Base-by-base conservation (phyloP, 2,888 invertebrate genomes). In the Drosophila anceps region DNA sequence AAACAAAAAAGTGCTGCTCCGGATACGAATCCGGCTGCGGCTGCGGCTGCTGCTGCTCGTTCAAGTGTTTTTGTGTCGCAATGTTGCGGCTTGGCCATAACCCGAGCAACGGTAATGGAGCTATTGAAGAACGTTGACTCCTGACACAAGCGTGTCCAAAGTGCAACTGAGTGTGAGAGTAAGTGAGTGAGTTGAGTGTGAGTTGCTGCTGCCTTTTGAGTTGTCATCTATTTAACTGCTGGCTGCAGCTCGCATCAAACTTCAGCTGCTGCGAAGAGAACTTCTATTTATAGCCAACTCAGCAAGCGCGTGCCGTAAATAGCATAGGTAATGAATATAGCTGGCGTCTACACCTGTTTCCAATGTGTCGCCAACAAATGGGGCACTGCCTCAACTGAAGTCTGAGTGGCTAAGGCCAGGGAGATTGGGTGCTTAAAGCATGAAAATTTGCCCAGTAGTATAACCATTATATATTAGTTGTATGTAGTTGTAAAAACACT, bases 301-400 rank as follows among this genome's bases (percentile, higher is more conserved):
- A 65, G 73, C 50, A 29, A 58, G 20, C 44, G 51, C 44, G 18
- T 64, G 37, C 69, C 66, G 53, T 65, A 82, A 75, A 81, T 79
- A 79, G 64, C 64, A 24, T 39, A 53, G 41, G 58, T 66, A 63
- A 78, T 69, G 59, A 18, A 68, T 73, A 62, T 43, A 51, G 71
- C 53, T 81, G 80, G 76, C 83, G 79, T 81, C 88, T 90, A 84
- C 90, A 90, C 90, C 90, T 90, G 90, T 83, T 90, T 69, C 69
- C 68, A 74, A 85, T 79, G 79, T 87, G 81, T 88, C 87, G 71
- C 41, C 70, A 48, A 53, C 46, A 73, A 70, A 46, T 59, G 71
- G 41, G 35, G 31, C 51, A 35, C 50, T 67, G 59, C 55, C 54
- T 41, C 24, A 71, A 60, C 39, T 53, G 46, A 41, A 57, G 18